These are phyloP conservation scores for Hirtodrosophila duncani DNA, from an alignment of 2,888 invertebrate species.

Conservation along the genomic window DNA sequence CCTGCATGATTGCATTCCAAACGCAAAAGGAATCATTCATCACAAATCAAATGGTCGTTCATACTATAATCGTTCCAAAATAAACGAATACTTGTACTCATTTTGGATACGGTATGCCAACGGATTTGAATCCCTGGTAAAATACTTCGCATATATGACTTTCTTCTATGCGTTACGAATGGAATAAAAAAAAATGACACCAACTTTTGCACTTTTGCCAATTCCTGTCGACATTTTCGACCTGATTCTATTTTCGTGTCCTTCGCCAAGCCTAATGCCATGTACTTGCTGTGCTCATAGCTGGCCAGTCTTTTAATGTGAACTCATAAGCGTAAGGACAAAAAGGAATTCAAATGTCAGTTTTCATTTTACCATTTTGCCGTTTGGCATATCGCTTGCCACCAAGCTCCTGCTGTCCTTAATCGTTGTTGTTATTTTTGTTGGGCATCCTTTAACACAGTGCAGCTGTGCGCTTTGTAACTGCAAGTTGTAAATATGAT, in stretches of 20 bases:
- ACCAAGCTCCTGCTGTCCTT: constrained; percentile 16
- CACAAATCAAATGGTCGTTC: too few species aligned
- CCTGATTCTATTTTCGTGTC: constrained; percentile 37
- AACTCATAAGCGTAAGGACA: constrained; percentile 18
- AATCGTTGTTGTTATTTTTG: constrained; percentile 10
- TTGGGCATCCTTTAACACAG: constrained; percentile 10
- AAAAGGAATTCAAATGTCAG: constrained; percentile 54
- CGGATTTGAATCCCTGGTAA: too few species aligned
- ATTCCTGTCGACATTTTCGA: neutral
- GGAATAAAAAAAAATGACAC: too few species aligned
- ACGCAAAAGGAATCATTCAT: too few species aligned
- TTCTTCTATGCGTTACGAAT: too few species aligned
- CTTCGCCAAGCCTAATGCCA: constrained; percentile 14
- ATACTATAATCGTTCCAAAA: too few species aligned
- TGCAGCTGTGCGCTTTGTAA: constrained; percentile 19
- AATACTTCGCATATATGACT: too few species aligned
- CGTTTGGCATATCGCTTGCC: constrained; percentile 11
- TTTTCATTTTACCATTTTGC: constrained; percentile 44
- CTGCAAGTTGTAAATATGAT: constrained; percentile 66
- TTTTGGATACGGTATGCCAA: too few species aligned
- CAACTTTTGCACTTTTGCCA: neutral
- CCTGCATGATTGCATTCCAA: too few species aligned
- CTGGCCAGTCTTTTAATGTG: constrained; percentile 20
- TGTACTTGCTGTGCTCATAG: constrained; percentile 17
- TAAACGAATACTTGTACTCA: too few species aligned